Percentiles rank a stretch among this genome's conserved stretches.
Conservation (phyloP, 2,888 invertebrate genomes). For the Megamerina dolium region DNA sequence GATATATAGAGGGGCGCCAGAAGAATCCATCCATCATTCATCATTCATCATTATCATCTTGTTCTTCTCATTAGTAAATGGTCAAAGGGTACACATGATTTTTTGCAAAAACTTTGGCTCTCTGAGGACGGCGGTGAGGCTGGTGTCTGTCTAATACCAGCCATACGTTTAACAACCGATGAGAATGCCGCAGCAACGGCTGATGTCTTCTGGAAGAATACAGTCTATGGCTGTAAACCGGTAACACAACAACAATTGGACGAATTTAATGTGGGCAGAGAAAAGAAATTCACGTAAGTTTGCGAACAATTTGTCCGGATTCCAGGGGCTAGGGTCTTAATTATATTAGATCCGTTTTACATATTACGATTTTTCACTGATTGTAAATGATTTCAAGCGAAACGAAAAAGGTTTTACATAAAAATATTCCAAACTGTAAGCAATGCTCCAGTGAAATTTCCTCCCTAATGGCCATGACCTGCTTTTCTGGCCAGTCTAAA, state of each 20-base stretch:
- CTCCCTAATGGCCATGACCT: too few species aligned
- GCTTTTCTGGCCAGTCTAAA: too few species aligned
- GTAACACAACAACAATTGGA: constrained; percentile 42
- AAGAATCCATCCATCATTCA: background rate
- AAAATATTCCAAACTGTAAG: background rate
- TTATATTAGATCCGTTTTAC: too few species aligned
- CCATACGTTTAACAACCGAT: constrained; percentile 44
- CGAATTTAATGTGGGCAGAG: constrained; percentile 39
- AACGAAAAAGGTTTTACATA: too few species aligned
- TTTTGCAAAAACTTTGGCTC: constrained; percentile 57
- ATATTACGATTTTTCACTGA: too few species aligned
- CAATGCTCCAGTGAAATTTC: background rate
- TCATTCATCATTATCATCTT: background rate
- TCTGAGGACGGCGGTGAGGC: constrained; percentile 51
- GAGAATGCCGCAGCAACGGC: constrained; percentile 19
- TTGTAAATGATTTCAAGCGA: too few species aligned
- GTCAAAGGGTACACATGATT: constrained; percentile 58
- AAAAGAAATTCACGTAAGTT: constrained; percentile 47
- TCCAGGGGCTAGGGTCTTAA: too few species aligned
- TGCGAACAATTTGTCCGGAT: too few species aligned
- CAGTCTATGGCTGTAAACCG: constrained; percentile 49
- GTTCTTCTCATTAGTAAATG: constrained; percentile 54
- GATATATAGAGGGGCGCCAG: too few species aligned
- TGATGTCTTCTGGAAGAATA: constrained; percentile 47
- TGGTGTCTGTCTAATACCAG: constrained; percentile 52